These are phyloP conservation scores for Mormyrops boulengeri DNA, from an alignment of 2,797 vertebrate species.

Conservation along the genomic window DNA sequence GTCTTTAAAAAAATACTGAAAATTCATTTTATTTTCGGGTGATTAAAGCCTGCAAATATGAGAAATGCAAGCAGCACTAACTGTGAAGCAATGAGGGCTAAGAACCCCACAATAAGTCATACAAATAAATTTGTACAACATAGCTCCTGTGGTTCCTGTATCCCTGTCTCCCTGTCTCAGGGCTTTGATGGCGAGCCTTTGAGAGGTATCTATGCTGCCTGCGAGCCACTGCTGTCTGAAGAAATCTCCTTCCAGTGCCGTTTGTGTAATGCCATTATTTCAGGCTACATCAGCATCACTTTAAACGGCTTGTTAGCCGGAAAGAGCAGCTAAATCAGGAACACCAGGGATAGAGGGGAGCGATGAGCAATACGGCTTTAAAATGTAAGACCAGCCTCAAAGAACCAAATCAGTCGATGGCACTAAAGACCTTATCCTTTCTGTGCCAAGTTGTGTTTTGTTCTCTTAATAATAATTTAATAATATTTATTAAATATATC, in stretches of 20 bases:
- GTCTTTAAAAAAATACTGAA: not conserved
- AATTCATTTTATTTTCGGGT: not conserved
- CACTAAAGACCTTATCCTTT: not conserved
- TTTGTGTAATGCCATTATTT: not conserved
- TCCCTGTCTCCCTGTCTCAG: not conserved
- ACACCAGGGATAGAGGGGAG: not conserved
- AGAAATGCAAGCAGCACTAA: not conserved
- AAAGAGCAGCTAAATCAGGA: not conserved
- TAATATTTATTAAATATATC: not conserved
- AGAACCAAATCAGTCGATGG: not conserved
- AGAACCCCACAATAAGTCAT: not conserved
- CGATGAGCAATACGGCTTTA: not conserved
- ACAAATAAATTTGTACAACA: not conserved
- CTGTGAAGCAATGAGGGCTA: not conserved
- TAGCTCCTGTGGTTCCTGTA: not conserved
- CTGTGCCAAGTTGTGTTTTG: not conserved
- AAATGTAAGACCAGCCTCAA: not conserved
- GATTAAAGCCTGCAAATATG: not conserved
- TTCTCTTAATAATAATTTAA: not conserved
- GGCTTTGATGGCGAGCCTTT: not conserved
- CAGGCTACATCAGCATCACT: conserved; percentile 1
- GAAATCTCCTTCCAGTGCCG: not conserved
- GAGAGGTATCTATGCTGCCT: not conserved
- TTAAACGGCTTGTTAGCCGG: not conserved
- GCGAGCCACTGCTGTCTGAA: not conserved